phyloP scores from a whole-genome alignment of 2,888 invertebrate genomes.

The Esperia sulphurella region DNA sequence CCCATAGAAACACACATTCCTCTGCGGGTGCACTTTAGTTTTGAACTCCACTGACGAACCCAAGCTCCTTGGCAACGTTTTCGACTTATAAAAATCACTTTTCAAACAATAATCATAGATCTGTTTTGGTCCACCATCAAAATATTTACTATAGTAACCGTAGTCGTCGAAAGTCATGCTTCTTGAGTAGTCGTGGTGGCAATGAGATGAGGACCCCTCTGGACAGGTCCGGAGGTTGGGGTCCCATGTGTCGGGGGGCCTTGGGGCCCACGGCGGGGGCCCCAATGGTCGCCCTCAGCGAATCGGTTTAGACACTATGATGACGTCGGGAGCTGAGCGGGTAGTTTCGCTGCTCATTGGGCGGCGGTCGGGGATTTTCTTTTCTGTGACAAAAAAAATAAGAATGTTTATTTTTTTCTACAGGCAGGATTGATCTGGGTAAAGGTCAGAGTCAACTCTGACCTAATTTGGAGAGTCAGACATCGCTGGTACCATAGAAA shows the following conservation, averaged over 20 bases:
- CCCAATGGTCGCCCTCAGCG: constrained; percentile 75
- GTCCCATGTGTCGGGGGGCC: constrained; percentile 51
- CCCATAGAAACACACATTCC: constrained; percentile 60
- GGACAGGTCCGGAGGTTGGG: constrained; percentile 47
- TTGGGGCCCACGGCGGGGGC: constrained; percentile 73
- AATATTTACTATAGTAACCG: constrained; percentile 64
- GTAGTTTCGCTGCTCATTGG: constrained; percentile 91
- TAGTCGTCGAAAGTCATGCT: constrained; percentile 55
- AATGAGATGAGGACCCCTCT: constrained; percentile 49
- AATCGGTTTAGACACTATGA: constrained; percentile 82
- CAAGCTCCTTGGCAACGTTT: constrained; percentile 62
- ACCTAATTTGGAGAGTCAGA: too few relatives aligned
- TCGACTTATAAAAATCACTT: constrained; percentile 59
- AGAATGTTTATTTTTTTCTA: too few relatives aligned
- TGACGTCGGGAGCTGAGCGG: constrained; percentile 94
- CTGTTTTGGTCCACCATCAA: constrained; percentile 56
- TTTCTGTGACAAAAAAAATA: constrained; percentile 39
- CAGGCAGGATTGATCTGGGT: too few relatives aligned
- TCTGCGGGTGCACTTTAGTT: constrained; percentile 44
- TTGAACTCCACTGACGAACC: constrained; percentile 54
- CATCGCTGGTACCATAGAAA: too few relatives aligned
- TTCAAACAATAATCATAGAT: constrained; percentile 67
- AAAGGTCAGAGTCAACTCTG: too few relatives aligned
- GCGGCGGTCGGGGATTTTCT: constrained; percentile 70
- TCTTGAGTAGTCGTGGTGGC: constrained; percentile 44